Percentiles rank a stretch among this genome's conserved stretches.
These are phyloP conservation scores for Nannobrachium achirus DNA, from an alignment of 2,113 vertebrate genomes.

Conservation along the genomic window DNA sequence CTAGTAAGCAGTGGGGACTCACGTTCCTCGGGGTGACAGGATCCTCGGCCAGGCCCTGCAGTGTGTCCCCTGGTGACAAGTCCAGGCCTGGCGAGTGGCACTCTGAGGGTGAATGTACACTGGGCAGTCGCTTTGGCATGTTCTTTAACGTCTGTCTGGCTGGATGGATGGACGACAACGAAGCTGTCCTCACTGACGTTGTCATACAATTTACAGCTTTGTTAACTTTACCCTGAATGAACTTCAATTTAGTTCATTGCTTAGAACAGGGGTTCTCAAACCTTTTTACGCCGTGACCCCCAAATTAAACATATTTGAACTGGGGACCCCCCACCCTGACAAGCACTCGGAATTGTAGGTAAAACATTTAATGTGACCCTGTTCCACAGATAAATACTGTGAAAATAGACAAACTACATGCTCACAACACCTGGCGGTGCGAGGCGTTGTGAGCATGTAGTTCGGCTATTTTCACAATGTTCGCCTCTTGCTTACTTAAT, in stretches of 20 bases:
- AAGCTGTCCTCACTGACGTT: slow-evolving; percentile 23
- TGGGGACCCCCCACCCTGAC: too few relatives aligned
- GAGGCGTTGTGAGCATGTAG: too few relatives aligned
- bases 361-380: too few relatives aligned
- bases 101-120: slow-evolving; percentile 86
- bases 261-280: too few relatives aligned
- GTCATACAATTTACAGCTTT: slow-evolving; percentile 3
- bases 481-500: too few relatives aligned
- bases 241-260: background rate
- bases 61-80: slow-evolving; percentile 84
- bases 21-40: slow-evolving; percentile 71
- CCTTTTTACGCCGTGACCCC: too few relatives aligned
- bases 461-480: background rate
- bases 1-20: slow-evolving; percentile 33
- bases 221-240: background rate
- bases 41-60: slow-evolving; percentile 82
- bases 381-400: too few relatives aligned
- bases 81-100: slow-evolving; percentile 88
- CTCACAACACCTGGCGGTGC: too few relatives aligned
- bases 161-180: slow-evolving; percentile 75
- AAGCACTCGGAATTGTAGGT: too few relatives aligned
- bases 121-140: slow-evolving; percentile 83
- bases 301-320: too few relatives aligned
- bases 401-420: too few relatives aligned
- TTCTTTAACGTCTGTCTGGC: slow-evolving; percentile 93